Evolutionary conservation across 2,888 invertebrate genomes (phyloP).

Genomic region (Ochlodes sylvanus): DNA sequence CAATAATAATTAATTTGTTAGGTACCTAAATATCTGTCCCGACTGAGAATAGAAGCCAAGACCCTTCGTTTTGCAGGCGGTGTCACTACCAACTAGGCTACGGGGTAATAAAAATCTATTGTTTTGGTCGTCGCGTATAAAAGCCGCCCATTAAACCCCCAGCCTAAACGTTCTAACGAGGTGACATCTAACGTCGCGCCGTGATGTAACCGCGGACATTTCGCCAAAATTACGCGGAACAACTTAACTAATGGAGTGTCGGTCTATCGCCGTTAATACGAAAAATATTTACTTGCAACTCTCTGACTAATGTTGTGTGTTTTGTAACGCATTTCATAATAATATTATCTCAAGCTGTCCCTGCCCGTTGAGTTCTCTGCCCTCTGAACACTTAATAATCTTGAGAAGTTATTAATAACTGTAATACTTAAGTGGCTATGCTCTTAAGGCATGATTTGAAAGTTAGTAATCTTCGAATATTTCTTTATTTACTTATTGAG

Average conservation of each 20-base stretch:
- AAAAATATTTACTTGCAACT: conserved; percentile 9
- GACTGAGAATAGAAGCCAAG: too few relatives aligned
- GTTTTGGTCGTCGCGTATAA: too few relatives aligned
- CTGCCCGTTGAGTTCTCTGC: conserved; percentile 34
- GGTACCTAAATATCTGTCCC: too few relatives aligned
- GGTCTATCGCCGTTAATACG: conserved; percentile 43
- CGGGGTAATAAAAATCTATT: too few relatives aligned
- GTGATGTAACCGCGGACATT: conserved; percentile 69
- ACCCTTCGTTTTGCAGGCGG: too few relatives aligned
- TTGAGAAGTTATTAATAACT: not conserved
- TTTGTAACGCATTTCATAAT: conserved; percentile 42
- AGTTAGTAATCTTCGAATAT: too few relatives aligned
- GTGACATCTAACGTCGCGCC: conserved; percentile 24
- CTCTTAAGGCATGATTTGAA: too few relatives aligned
- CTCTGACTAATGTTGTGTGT: conserved; percentile 27
- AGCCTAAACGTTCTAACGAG: conserved; percentile 46
- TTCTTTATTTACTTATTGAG: too few relatives aligned
- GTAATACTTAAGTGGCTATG: too few relatives aligned
- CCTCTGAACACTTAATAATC: conserved; percentile 38
- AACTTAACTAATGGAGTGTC: conserved; percentile 69
- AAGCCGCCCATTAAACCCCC: conserved; percentile 34
- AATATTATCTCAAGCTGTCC: conserved; percentile 23
- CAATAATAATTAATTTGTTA: too few relatives aligned
- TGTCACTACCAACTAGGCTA: too few relatives aligned
- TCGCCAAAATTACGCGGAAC: conserved; percentile 73